Evolutionary conservation across 2,797 vertebrate species (phyloP), one percentile per base, ranked within the genome.

Genomic region (Sylvilagus floridanus): DNA sequence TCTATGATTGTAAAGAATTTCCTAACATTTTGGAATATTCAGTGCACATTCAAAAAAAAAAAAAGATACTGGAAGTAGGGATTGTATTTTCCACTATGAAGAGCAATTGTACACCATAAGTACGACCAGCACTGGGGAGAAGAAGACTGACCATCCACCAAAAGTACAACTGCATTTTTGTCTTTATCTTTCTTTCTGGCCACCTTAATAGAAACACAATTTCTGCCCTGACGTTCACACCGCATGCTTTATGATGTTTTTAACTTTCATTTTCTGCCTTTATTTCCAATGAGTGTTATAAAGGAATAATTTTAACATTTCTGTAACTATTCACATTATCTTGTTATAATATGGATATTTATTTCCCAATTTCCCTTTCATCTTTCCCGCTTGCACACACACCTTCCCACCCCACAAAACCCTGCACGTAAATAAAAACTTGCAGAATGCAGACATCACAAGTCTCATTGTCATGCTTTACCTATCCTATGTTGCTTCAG

Each of bases 401-500:
- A 7, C 63, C 63, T 83, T 57, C 57, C 72, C 50, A 60, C 17
- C 4, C 6, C 19, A 7, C 5, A 7, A 47, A 75, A 63, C 8
- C 75, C 42, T 84, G 82, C n/a, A 76, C 66, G 94, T 30, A 90
- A 88, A 91, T 13, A 69, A 68, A 89, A 76, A 13, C 42, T 54
- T 71, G 73, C 62, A 17, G 22, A 86, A 89, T 8, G 32, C 22
- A 82, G 26, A 75, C 52, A 66, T 69, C 66, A 73, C 71, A 32
- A 22, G 22, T 81, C 77, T 77, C 50, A 75, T 21, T 68, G 32
- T 68, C 50, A 8, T 30, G 24, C 10, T 94, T 90, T 86, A 52
- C 62, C 13, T 93, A 75, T 14, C 42, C 77, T 93, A 68, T 57
- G 65, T 95, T 42, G 22, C 86, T 91, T 93, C 65, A 75, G 81